These are phyloP conservation scores for Gibbula magus DNA, from an alignment of 2,888 invertebrate species.

Conservation along the genomic window DNA sequence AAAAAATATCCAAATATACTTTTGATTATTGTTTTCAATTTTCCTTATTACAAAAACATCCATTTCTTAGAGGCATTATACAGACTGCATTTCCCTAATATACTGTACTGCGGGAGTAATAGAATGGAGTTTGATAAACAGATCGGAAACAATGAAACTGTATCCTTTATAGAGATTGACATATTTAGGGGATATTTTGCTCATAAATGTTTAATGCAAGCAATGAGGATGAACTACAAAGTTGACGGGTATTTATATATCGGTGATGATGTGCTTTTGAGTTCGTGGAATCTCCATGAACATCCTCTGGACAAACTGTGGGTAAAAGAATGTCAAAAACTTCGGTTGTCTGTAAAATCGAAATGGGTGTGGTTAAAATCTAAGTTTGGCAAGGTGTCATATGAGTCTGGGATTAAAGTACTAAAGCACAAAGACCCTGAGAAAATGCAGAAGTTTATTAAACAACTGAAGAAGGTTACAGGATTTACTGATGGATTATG, in stretches of 20 bases:
- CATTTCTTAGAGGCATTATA: neutral
- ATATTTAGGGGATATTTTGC: neutral
- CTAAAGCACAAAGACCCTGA: neutral
- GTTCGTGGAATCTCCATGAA: neutral
- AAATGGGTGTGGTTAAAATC: neutral
- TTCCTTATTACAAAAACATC: neutral
- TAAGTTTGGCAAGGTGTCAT: neutral
- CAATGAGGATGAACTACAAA: slow-evolving; percentile 41
- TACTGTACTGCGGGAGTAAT: slow-evolving; percentile 7
- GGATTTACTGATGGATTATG: neutral
- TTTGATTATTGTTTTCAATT: too few relatives aligned
- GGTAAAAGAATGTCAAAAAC: neutral
- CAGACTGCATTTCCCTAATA: neutral
- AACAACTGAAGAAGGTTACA: neutral
- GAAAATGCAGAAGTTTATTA: neutral
- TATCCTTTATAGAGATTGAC: neutral
- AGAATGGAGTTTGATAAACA: too few relatives aligned
- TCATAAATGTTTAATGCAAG: slow-evolving; percentile 35
- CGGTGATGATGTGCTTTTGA: too few relatives aligned
- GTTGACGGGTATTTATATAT: slow-evolving; percentile 38
- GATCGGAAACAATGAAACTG: neutral
- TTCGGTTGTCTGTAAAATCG: neutral
- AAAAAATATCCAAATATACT: too few relatives aligned
- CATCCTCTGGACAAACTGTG: neutral
- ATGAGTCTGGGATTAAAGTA: neutral